phyloP scores from a whole-genome alignment of 2,888 invertebrate genomes.

The Agrilus cyanescens region DNA sequence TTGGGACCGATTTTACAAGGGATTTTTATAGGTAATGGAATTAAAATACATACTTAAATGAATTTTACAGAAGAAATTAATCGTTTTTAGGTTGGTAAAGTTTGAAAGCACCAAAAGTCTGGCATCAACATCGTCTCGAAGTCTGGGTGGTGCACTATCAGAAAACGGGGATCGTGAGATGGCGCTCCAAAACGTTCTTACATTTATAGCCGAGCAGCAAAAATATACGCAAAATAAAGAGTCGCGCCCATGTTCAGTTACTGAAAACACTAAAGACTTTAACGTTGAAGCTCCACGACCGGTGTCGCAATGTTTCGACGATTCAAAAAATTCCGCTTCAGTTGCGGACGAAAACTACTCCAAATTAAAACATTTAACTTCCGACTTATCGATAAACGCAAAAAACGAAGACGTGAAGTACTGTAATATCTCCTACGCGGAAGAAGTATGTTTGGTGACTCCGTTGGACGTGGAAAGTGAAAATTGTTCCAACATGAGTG shows the following conservation, averaged over 20 bases:
- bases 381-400: conserved; percentile 28
- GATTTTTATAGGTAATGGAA: conserved; percentile 50
- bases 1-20: conserved; percentile 63
- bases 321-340: conserved; percentile 23
- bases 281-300: conserved; percentile 47
- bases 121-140: conserved; percentile 61
- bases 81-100: conserved; percentile 51
- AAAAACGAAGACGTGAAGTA: conserved; percentile 14
- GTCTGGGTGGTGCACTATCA: conserved; percentile 43
- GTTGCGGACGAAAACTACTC: conserved; percentile 32
- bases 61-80: not conserved
- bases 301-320: conserved; percentile 33
- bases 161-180: conserved; percentile 54
- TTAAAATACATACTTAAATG: not conserved
- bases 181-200: conserved; percentile 59
- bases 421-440: conserved; percentile 33
- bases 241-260: conserved; percentile 41
- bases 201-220: conserved; percentile 66
- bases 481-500: conserved; percentile 32
- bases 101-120: conserved; percentile 71
- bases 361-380: conserved; percentile 32
- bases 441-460: conserved; percentile 34
- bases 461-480: conserved; percentile 34
- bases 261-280: conserved; percentile 32
- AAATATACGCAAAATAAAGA: conserved; percentile 53